These are phyloP conservation scores for Salvelinus namaycush DNA, from an alignment of 2,113 vertebrate species.

Conservation along the genomic window DNA sequence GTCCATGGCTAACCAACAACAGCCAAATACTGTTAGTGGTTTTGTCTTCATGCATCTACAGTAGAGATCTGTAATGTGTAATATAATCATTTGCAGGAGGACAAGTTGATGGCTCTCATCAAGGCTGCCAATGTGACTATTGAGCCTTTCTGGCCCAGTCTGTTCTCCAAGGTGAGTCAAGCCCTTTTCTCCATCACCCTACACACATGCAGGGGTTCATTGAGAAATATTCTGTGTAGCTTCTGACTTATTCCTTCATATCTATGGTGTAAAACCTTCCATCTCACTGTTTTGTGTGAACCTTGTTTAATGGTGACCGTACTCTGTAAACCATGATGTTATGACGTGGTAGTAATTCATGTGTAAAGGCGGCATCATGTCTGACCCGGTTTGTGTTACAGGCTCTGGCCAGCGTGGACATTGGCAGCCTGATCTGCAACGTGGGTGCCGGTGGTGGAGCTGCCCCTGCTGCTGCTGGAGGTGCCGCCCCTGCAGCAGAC, in stretches of 20 bases:
- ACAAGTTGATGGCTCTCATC: slow-evolving; percentile 88
- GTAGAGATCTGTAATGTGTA: background rate
- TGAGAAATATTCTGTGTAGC: too few relatives aligned
- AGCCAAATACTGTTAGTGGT: too few relatives aligned
- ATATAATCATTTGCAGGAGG: slow-evolving; percentile 70
- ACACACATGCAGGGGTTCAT: too few relatives aligned
- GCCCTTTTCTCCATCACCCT: too few relatives aligned
- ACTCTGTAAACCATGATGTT: too few relatives aligned
- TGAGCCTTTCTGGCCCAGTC: slow-evolving; percentile 87
- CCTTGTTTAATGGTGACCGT: too few relatives aligned
- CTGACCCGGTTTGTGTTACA: slow-evolving; percentile 31
- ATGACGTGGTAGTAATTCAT: background rate
- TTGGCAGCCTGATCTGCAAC: slow-evolving; percentile 92
- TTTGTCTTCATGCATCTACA: background rate
- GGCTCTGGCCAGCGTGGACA: slow-evolving; percentile 89
- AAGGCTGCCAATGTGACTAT: slow-evolving; percentile 84
- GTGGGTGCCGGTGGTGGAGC: slow-evolving; percentile 88
- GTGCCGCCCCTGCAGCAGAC: slow-evolving; percentile 63
- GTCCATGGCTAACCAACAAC: too few relatives aligned
- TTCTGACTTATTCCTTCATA: too few relatives aligned
- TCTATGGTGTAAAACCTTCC: too few relatives aligned
- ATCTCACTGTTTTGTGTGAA: too few relatives aligned
- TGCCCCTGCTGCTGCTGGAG: slow-evolving; percentile 71
- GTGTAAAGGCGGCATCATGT: background rate
- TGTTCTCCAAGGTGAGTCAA: slow-evolving; percentile 86